Conservation (phyloP, 2,113 vertebrate species). For the Chloebia gouldiae region DNA sequence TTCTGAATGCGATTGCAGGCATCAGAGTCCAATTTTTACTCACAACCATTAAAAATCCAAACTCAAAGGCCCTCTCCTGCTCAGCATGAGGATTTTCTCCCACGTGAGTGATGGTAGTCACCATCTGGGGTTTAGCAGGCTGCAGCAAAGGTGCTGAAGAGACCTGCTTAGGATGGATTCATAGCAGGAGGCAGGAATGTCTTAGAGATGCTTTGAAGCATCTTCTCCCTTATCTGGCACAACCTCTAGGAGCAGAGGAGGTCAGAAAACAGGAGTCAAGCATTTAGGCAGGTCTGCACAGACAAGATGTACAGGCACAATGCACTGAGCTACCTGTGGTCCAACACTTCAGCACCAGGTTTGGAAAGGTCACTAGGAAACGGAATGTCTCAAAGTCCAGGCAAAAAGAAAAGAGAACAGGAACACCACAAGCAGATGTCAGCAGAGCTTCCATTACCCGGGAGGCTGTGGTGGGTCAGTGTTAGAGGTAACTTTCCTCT, state of each 20-base stretch:
- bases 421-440: slow-evolving; percentile 41
- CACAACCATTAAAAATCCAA: not conserved
- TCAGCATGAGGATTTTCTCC: not conserved
- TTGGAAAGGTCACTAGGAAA: slow-evolving; percentile 61
- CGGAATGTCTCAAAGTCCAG: not conserved
- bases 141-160: not conserved
- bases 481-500: not conserved
- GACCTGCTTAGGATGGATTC: not conserved
- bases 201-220: not conserved
- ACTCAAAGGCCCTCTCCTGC: not conserved
- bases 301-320: not conserved
- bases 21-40: not conserved
- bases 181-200: not conserved
- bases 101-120: not conserved
- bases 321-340: not conserved
- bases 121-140: not conserved
- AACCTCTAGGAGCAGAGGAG: not conserved
- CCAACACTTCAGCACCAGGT: slow-evolving; percentile 45
- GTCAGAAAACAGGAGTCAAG: not conserved
- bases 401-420: slow-evolving; percentile 38
- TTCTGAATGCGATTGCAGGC: not conserved
- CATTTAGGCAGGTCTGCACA: not conserved
- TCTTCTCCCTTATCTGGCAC: not conserved
- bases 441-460: slow-evolving; percentile 70
- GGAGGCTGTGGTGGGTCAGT: not conserved